These are phyloP conservation scores for Coendou prehensilis DNA, from an alignment of 2,797 vertebrate genomes.

Conservation along the genomic window DNA sequence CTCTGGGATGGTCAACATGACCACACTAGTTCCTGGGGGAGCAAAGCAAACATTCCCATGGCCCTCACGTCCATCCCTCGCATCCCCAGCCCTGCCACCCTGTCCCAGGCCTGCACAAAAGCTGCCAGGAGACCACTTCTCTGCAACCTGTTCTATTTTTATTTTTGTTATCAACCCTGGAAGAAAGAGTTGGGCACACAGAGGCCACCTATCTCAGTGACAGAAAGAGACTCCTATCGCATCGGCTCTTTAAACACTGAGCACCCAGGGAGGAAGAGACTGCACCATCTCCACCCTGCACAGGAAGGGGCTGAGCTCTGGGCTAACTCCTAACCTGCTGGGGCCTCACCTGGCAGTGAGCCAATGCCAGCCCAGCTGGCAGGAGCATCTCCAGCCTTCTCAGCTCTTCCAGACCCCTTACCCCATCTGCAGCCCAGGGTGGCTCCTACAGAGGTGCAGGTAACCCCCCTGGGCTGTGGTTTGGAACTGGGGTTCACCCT, in stretches of 20 bases:
- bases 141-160: not conserved
- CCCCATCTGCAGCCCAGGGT: not conserved
- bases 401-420: not conserved
- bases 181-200: not conserved
- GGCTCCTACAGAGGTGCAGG: not conserved
- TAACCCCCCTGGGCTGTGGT: not conserved
- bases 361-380: not conserved
- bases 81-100: not conserved
- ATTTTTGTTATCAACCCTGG: constrained; percentile 35
- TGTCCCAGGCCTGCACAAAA: not conserved
- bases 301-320: not conserved
- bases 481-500: not conserved
- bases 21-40: constrained; percentile 82
- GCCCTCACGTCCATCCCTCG: not conserved
- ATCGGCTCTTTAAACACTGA: not conserved
- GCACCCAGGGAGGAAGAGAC: not conserved
- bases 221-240: not conserved
- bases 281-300: not conserved
- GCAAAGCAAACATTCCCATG: constrained; percentile 81
- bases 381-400: not conserved
- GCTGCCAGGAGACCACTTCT: not conserved
- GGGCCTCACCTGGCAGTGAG: not conserved
- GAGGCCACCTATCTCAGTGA: not conserved
- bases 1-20: constrained; percentile 80
- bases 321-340: not conserved